These are phyloP conservation scores for Cassiopea xamachana DNA, from an alignment of 30 jellyfish, hydroid and myxozoan genomes.

Conservation along the genomic window DNA sequence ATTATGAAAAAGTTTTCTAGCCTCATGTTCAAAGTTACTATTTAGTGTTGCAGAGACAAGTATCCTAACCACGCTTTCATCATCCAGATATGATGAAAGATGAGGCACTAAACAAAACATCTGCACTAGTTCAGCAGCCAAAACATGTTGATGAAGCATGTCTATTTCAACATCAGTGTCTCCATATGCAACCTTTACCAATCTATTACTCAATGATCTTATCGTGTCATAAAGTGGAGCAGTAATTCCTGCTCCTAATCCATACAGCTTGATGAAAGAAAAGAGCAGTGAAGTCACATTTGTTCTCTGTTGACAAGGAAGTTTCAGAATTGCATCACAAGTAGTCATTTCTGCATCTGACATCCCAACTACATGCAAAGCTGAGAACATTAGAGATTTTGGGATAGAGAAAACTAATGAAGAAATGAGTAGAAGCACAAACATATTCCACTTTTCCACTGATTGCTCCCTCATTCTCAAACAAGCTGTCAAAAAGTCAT, in stretches of 20 bases:
- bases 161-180: slow-evolving; percentile 23
- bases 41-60: slow-evolving; percentile 49
- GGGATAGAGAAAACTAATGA: slow-evolving; percentile 51
- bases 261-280: slow-evolving; percentile 29
- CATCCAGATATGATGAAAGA: slow-evolving; percentile 14
- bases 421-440: slow-evolving; percentile 27
- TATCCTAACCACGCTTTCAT: slow-evolving; percentile 24
- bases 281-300: slow-evolving; percentile 22
- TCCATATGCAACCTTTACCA: slow-evolving; percentile 62
- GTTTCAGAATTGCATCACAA: slow-evolving; percentile 20
- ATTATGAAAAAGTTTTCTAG: background rate
- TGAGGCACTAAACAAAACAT: slow-evolving; percentile 52
- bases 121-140: slow-evolving; percentile 59
- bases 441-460: slow-evolving; percentile 34
- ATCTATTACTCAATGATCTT: slow-evolving; percentile 3
- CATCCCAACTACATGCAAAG: slow-evolving; percentile 27
- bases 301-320: slow-evolving; percentile 50
- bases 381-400: slow-evolving; percentile 14
- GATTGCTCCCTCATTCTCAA: slow-evolving; percentile 6
- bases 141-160: slow-evolving; percentile 22
- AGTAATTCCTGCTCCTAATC: slow-evolving; percentile 12
- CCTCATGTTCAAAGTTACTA: slow-evolving; percentile 6
- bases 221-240: slow-evolving; percentile 18
- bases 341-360: background rate
- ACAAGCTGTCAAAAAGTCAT: background rate